Base-by-base conservation (phyloP, 1,140 invertebrate species). In the Diabrotica undecimpunctata region DNA sequence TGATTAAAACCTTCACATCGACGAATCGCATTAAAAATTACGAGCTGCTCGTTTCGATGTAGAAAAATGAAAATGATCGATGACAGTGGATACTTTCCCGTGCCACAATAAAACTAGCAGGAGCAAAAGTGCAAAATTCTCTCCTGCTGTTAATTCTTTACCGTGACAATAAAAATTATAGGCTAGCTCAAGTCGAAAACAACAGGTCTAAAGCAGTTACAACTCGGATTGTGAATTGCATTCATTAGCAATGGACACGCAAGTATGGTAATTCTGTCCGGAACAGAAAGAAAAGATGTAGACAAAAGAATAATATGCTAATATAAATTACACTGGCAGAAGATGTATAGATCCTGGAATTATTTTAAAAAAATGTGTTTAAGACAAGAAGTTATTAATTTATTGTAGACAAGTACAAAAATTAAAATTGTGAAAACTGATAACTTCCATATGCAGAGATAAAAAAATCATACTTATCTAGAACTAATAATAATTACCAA, bases 121-220 rank as follows among this genome's bases (percentile, higher is more conserved):
- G 51, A 61, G 50, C 51, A 52, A 61, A 14, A 61, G 51, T 52
- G 50, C 51, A 52, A 61, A 14, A 61, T 38, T 53, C 60, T 53
- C 12, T 53, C 60, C 60, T 39, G 60, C 60, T 61, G 60, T 61
- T 61, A 61, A 14, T 61, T 61, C 60, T 61, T 53, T 53, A 12
- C 46, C 60, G 60, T 61, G 83, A 85, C 83, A 85, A 85, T 84
- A 85, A 85, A 84, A 85, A 84, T 84, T 84, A 85, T 84, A 84
- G 83, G 81, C 82, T 83, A 82, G 82, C 81, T 83, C 81, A 79
- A 83, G 80, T 83, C 82, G 83, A 84, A 84, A 85, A 84, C 83
- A 84, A 83, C 83, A 81, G 82, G 83, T 82, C 82, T 81, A 73
- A 70, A 71, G 70, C 68, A 67, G 63, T 63, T 65, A 67, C 65